Percentiles rank a stretch among this genome's conserved stretches.
Evolutionary conservation across 35 echinoderm and acorn worm genomes (phyloP).

Genomic region (Holothuria glaberrima): DNA sequence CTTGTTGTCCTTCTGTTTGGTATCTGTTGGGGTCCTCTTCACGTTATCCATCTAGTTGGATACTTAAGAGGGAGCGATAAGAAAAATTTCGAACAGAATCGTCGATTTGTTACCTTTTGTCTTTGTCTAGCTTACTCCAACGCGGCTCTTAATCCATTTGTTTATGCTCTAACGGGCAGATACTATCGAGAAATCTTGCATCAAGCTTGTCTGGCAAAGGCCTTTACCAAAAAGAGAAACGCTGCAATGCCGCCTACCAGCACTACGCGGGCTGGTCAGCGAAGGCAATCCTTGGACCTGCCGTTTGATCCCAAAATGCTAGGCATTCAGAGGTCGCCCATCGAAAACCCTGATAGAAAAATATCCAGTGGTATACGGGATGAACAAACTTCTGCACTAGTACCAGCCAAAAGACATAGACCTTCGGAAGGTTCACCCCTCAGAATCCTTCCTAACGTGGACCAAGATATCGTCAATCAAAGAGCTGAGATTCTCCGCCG

Average conservation of each 20-base stretch:
- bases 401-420: background rate
- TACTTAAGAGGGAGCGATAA: background rate
- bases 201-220: background rate
- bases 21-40: slow-evolving; percentile 94
- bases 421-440: slow-evolving; percentile 3
- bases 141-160: slow-evolving; percentile 92
- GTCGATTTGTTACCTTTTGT: slow-evolving; percentile 75
- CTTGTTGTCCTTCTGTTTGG: slow-evolving; percentile 89
- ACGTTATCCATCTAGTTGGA: slow-evolving; percentile 75
- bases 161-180: slow-evolving; percentile 94
- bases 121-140: slow-evolving; percentile 95
- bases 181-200: slow-evolving; percentile 75
- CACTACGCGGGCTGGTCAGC: slow-evolving; percentile 29
- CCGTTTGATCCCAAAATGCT: slow-evolving; percentile 36
- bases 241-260: slow-evolving; percentile 36
- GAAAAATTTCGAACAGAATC: background rate
- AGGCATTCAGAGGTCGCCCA: background rate
- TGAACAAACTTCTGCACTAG: background rate
- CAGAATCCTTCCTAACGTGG: background rate
- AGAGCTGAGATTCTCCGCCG: slow-evolving; percentile 43
- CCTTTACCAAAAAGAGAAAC: slow-evolving; percentile 32
- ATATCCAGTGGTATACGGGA: background rate
- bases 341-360: background rate
- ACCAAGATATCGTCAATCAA: slow-evolving; percentile 44
- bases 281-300: slow-evolving; percentile 31